Evolutionary conservation across 1,140 invertebrate genomes (phyloP), one percentile per base, ranked within the genome.

Genomic region (Drosophila pseudoobscura): DNA sequence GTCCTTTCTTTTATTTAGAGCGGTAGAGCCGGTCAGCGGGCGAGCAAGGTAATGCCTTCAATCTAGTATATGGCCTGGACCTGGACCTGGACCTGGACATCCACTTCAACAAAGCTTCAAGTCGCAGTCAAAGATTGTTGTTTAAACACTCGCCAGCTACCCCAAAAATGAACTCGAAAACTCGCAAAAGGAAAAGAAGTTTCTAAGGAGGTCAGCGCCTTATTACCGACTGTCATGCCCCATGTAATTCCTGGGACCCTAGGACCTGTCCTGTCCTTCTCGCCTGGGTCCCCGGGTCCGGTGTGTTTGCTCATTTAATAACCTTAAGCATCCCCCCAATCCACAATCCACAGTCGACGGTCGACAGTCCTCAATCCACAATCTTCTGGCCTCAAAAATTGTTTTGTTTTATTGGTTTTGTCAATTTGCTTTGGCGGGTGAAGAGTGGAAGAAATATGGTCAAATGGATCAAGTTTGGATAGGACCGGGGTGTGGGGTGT

Each of bases 341-440:
- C 17, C 17, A 17, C 17, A 17, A 41, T 61, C 45, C 20, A 20
- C 20, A 2, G 20, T 20, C 44, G 15, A 11, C 35, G 20, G 20
- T 26, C 26, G 11, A 15, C 24, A 26, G 4, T 26, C 44, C 22
- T 15, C 35, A 26, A 24, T 26, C 22, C n/a, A 15, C 24, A 26
- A 26, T 26, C 41, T 47, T 44, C 49, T 55, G 39, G 47, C 64
- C 51, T 54, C 54, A 45, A 57, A 51, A 85, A 79, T 53, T 84
- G 61, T 72, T 79, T 66, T 80, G 64, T 70, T 78, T 78, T 75
- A 75, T 77, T 75, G 78, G 58, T 75, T 84, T 75, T 84, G 80
- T 79, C 80, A 78, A 75, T 78, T 83, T 63, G 55, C 57, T 68
- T 20, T 75, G 71, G 44, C 70, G 61, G 63, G 69, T 80, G 74